phyloP scores from a whole-genome alignment of 2,888 invertebrate species.

The Parochlus steinenii region DNA sequence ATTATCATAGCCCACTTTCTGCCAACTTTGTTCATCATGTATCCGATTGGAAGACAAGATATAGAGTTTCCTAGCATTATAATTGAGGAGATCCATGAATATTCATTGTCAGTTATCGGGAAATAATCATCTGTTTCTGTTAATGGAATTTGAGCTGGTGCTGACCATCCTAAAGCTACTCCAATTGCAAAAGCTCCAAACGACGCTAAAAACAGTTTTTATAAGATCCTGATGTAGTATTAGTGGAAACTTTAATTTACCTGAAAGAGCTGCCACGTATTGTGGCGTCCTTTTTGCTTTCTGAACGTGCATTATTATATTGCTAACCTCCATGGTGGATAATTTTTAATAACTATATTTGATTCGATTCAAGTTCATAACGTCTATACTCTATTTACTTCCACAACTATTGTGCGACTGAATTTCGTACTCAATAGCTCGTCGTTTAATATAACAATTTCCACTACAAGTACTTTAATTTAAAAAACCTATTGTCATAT shows the following conservation, averaged over 20 bases:
- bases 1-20: slow-evolving; percentile 46
- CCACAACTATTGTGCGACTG: no score
- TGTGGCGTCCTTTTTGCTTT: slow-evolving; percentile 6
- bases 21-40: slow-evolving; percentile 43
- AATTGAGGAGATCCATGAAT: slow-evolving; percentile 48
- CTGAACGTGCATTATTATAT: background rate
- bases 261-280: slow-evolving; percentile 10
- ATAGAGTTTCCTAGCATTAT: slow-evolving; percentile 46
- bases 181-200: background rate
- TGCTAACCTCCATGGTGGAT: no score
- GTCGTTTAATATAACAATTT: no score
- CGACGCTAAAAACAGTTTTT: no score
- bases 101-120: slow-evolving; percentile 28
- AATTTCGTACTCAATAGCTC: no score
- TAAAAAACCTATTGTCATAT: no score
- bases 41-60: slow-evolving; percentile 47
- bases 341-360: no score
- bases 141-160: slow-evolving; percentile 1
- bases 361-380: no score
- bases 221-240: no score
- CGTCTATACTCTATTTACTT: no score
- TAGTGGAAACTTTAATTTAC: no score
- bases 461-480: no score
- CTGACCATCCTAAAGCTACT: slow-evolving; percentile 6
- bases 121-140: slow-evolving; percentile 34